phyloP scores from a whole-genome alignment of 2,888 invertebrate species.

The Hydriomena furcata region DNA sequence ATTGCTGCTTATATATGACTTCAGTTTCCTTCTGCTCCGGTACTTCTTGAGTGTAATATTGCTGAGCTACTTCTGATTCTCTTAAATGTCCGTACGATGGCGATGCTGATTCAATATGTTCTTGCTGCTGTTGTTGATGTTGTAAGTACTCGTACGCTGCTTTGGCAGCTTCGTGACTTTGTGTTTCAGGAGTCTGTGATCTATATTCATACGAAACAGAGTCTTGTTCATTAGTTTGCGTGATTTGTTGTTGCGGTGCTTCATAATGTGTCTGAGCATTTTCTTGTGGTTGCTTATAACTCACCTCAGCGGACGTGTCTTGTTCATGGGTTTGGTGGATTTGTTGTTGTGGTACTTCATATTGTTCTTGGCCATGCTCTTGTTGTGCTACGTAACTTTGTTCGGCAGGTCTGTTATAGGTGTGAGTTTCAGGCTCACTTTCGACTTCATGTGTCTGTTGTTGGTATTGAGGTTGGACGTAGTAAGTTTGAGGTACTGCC shows the following conservation, averaged over 20 bases:
- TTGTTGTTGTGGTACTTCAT: constrained; percentile 22
- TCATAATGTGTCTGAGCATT: constrained; percentile 18
- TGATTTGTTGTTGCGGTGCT: constrained; percentile 19
- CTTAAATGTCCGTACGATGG: constrained; percentile 34
- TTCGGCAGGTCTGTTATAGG: constrained; percentile 41
- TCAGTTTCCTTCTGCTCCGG: constrained; percentile 50
- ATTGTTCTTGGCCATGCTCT: constrained; percentile 22
- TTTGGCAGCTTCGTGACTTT: constrained; percentile 42
- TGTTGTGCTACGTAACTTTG: constrained; percentile 52
- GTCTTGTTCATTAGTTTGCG: constrained; percentile 17
- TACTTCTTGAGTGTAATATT: constrained; percentile 52
- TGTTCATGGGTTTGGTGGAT: constrained; percentile 16
- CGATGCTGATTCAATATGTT: constrained; percentile 36
- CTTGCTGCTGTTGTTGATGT: constrained; percentile 31
- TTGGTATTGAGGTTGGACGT: constrained; percentile 60
- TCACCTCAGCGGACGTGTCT: constrained; percentile 39
- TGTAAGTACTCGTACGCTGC: constrained; percentile 33
- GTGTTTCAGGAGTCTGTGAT: constrained; percentile 18
- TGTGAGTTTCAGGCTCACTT: constrained; percentile 33
- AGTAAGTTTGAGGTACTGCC: constrained; percentile 54
- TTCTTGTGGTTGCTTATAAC: constrained; percentile 50
- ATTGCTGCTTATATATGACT: constrained; percentile 50
- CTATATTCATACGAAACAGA: constrained; percentile 28
- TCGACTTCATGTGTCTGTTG: constrained; percentile 47
- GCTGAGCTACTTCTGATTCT: constrained; percentile 36